Evolutionary conservation across 2,888 invertebrate genomes (phyloP).

Genomic region (Standfussiana lucernea): DNA sequence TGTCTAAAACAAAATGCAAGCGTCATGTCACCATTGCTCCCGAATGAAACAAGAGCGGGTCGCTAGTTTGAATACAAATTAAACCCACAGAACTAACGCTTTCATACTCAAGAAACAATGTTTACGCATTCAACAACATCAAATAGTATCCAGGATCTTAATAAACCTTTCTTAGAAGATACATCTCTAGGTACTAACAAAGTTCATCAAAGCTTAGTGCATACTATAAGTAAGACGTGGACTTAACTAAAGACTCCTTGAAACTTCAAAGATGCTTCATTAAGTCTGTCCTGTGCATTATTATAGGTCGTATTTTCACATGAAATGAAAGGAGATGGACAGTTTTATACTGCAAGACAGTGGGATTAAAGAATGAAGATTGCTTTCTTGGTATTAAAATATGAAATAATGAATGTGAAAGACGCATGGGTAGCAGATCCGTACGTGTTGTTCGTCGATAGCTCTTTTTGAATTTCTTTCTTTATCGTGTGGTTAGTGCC

Average conservation of each 20-base stretch:
- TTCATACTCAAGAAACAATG: neutral
- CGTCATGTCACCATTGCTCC: neutral
- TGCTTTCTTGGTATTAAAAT: neutral
- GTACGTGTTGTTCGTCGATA: too few species aligned
- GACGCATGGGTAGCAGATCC: too few species aligned
- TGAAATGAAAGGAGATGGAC: neutral
- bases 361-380: neutral
- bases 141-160: neutral
- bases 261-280: conserved; percentile 40
- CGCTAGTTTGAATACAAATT: neutral
- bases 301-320: conserved; percentile 16
- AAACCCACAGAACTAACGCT: neutral
- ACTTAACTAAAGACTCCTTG: conserved; percentile 46
- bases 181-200: conserved; percentile 1
- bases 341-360: neutral
- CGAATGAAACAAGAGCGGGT: neutral
- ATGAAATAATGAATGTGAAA: too few species aligned
- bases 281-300: conserved; percentile 48
- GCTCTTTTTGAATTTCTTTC: too few species aligned
- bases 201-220: conserved; percentile 57
- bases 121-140: neutral
- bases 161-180: conserved; percentile 26
- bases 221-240: conserved; percentile 38
- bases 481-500: too few species aligned
- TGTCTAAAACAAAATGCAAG: too few species aligned